Base-by-base conservation (phyloP, 1,140 invertebrate genomes). In the Lucilia sericata region DNA sequence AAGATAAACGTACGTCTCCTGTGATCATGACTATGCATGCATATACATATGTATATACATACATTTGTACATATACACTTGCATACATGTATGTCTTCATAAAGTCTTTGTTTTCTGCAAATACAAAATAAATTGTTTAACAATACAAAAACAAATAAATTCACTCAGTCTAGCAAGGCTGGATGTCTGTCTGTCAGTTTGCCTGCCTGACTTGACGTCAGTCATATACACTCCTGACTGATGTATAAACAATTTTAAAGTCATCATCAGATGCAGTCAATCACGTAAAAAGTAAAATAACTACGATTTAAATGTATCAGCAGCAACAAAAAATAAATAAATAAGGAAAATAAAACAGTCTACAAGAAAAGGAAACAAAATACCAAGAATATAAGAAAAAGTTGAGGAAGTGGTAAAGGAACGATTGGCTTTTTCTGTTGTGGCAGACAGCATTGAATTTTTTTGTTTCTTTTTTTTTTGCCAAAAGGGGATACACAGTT, bases 41-140 rank as follows among this genome's bases (percentile, higher is more conserved):
- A 5, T 60, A 7, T n/a, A 17, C 1, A n/a, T 60, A 60, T 7
- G 14, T n/a, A 60, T n/a, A 3, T n/a, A n/a, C n/a, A 7, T 60
- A 7, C 25, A 30, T 60, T 0, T 60, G 2, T 60, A 17, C 14
- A 17, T 60, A 17, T 60, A 17, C 0, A 17, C 8, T 14, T 60
- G 55, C 13, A 60, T 60, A n/a, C 5, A 60, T 60, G 55, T 60
- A 17, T 60, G 14, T 42, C 42, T 42, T 7, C 0, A n/a, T 60
- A 60, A n/a, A n/a, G 51, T 5, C 55, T n/a, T 70, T 70, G n/a
- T 21, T 70, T 70, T 70, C 21, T 70, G 12, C 65, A 70, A 10
- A 70, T 60, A n/a, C 55, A 70, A 70, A 70, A 55, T 70, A 70
- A 70, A 70, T 70, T 70, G 65, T 70, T 70, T 7, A 7, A 19